Conservation (phyloP, 2,888 invertebrate genomes). For the Actias luna region DNA sequence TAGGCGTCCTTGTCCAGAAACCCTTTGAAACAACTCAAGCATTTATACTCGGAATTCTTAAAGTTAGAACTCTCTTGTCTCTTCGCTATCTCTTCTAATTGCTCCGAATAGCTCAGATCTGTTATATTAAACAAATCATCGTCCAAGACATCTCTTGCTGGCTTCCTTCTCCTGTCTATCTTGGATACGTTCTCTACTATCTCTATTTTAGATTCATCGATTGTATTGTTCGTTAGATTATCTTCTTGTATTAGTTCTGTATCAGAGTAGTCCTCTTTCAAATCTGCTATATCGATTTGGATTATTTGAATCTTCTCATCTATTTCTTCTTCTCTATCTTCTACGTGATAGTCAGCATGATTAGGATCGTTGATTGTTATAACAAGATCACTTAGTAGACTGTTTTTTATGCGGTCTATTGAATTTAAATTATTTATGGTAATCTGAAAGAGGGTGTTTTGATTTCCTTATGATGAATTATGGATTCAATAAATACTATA, state of each 20-base stretch:
- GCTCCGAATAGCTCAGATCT: conserved; percentile 7
- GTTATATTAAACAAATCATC: conserved; percentile 11
- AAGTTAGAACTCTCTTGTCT: conserved; percentile 16
- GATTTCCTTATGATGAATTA: background rate
- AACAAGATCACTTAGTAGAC: conserved; percentile 3
- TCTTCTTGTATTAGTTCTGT: background rate
- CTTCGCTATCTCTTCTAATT: conserved; percentile 22
- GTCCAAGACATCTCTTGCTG: conserved; percentile 1
- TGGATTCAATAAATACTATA: no score
- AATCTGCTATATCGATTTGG: conserved; percentile 8
- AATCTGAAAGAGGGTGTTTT: background rate
- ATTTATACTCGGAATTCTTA: conserved; percentile 22
- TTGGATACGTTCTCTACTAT: background rate
- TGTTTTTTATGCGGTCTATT: conserved; percentile 11
- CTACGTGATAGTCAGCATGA: background rate
- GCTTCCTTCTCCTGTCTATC: conserved; percentile 8
- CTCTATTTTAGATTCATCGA: conserved; percentile 1
- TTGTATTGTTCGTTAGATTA: conserved; percentile 2
- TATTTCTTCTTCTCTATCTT: background rate
- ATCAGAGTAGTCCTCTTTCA: conserved; percentile 10
- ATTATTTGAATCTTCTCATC: background rate
- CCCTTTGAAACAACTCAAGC: conserved; percentile 24
- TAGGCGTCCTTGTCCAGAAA: conserved; percentile 20
- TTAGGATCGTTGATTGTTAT: background rate
- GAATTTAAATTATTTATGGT: conserved; percentile 3